A percentile compares a stretch with the other conserved stretches of the same genome.
Evolutionary conservation across 2,888 invertebrate genomes (phyloP).

Genomic region (Pachymerium ferrugineum): DNA sequence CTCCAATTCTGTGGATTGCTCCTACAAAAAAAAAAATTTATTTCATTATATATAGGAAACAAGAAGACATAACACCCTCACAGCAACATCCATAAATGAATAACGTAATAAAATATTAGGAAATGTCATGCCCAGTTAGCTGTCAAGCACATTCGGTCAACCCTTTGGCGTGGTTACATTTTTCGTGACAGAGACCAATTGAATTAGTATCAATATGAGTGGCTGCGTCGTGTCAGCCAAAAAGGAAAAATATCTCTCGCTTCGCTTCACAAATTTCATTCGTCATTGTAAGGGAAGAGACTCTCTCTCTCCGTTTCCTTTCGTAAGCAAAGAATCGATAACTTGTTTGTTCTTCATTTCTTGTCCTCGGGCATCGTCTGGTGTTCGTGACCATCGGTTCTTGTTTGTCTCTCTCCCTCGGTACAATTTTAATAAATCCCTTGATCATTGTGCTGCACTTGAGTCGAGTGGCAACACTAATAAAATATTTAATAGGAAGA

Average conservation of each 20-base stretch:
- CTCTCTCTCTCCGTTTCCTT: too few relatives aligned
- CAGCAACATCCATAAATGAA: too few relatives aligned
- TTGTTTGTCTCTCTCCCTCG: too few relatives aligned
- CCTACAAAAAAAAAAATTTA: neutral
- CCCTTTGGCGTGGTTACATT: slow-evolving; percentile 10
- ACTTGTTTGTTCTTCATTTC: too few relatives aligned
- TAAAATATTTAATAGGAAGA: too few relatives aligned
- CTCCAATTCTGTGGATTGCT: neutral
- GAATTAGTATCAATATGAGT: slow-evolving; percentile 22
- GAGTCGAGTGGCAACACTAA: too few relatives aligned
- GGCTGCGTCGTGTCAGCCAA: slow-evolving; percentile 19
- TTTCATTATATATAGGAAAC: too few relatives aligned
- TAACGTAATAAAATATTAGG: slow-evolving; percentile 8
- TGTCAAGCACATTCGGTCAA: slow-evolving; percentile 10
- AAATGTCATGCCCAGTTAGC: slow-evolving; percentile 1
- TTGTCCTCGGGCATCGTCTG: too few relatives aligned
- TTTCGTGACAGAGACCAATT: slow-evolving; percentile 15
- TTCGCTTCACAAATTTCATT: slow-evolving; percentile 20
- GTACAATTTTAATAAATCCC: too few relatives aligned
- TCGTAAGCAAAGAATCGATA: too few relatives aligned
- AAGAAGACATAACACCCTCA: slow-evolving; percentile 3
- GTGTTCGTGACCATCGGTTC: too few relatives aligned
- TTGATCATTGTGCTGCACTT: too few relatives aligned
- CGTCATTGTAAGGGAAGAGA: slow-evolving; percentile 7
- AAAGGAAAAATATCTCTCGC: neutral